phyloP scores from a whole-genome alignment of 2,113 vertebrate genomes.

The Chaetops frenatus region DNA sequence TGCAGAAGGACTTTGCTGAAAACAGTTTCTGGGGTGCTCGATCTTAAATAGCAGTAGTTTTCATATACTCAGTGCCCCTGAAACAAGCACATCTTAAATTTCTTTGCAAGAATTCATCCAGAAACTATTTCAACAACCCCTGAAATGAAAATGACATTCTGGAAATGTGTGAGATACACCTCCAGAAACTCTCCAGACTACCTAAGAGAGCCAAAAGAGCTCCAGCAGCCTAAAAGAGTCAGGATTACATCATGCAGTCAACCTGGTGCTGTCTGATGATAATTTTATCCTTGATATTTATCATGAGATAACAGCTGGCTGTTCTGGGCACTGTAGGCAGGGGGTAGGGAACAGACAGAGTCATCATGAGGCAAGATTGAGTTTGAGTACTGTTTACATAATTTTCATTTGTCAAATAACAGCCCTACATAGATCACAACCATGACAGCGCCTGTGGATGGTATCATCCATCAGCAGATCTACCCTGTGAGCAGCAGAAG shows the following conservation, averaged over 20 bases:
- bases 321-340: neutral
- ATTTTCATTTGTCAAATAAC: slow-evolving; percentile 55
- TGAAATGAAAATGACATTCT: neutral
- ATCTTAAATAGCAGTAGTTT: neutral
- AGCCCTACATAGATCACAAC: slow-evolving; percentile 27
- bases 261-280: slow-evolving; percentile 6
- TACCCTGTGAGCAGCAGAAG: slow-evolving; percentile 8
- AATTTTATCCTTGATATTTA: neutral
- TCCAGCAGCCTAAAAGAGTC: neutral
- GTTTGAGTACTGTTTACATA: slow-evolving; percentile 41
- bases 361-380: slow-evolving; percentile 28
- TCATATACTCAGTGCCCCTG: neutral
- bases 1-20: neutral
- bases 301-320: slow-evolving; percentile 44
- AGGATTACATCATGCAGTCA: neutral
- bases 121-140: neutral
- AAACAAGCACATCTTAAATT: neutral
- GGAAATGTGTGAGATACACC: neutral
- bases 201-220: neutral
- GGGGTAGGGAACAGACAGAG: slow-evolving; percentile 12
- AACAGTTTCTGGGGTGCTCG: neutral
- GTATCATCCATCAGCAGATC: slow-evolving; percentile 42
- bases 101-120: neutral
- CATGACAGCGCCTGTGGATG: slow-evolving; percentile 2
- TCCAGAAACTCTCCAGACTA: neutral